These are phyloP conservation scores for Oxygymnocypris stewartii DNA, from an alignment of 2,113 vertebrate species.

Conservation along the genomic window DNA sequence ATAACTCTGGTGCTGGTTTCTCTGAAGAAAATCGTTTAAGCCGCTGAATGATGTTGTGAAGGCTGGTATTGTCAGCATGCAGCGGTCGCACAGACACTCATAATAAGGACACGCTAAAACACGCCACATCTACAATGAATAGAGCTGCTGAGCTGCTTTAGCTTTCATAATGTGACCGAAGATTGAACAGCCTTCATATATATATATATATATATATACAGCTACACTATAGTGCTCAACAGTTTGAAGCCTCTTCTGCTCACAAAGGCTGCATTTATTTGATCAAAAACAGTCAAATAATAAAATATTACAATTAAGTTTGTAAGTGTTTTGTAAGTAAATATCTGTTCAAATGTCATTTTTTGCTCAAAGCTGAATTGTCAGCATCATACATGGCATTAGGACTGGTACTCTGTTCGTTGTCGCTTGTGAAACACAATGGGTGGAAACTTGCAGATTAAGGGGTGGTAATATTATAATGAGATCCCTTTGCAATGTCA, in stretches of 20 bases:
- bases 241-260: neutral
- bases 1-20: neutral
- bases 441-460: too few species aligned
- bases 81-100: neutral
- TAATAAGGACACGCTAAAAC: neutral
- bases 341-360: neutral
- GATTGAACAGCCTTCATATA: neutral
- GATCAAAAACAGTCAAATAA: neutral
- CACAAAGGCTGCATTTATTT: neutral
- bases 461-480: too few species aligned
- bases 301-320: too few species aligned
- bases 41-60: neutral
- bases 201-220: neutral
- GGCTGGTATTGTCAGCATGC: neutral
- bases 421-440: too few species aligned
- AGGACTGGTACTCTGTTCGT: too few species aligned
- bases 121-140: neutral
- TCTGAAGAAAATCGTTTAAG: neutral
- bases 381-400: neutral
- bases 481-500: too few species aligned
- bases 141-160: neutral
- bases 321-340: neutral
- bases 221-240: neutral
- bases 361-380: neutral
- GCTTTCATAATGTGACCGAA: neutral